Evolutionary conservation across 2,113 vertebrate genomes (phyloP), one percentile per base, ranked within the genome.

Genomic region (Vidua chalybeata): DNA sequence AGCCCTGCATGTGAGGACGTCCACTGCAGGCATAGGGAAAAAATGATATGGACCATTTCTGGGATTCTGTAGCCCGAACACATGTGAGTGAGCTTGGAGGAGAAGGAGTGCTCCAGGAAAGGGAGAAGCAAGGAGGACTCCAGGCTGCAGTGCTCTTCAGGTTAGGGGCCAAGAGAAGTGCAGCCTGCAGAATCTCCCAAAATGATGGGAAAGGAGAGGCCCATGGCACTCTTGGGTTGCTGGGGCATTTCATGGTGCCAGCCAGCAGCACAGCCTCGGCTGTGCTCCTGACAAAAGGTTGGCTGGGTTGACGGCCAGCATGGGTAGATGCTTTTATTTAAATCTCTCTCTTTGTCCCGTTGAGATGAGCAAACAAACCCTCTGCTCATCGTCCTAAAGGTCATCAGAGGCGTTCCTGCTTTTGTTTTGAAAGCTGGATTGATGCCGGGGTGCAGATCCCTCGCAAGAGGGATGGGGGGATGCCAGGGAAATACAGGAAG

Each of bases 361-460:
- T 49, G 51, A 87, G 37, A 94, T 72, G 83, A 92, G 69, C 92
- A 94, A 96, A 90, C 90, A 92, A 96, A 93, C 76, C 87, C 88
- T 78, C 77, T 74, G 83, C 93, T 94, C 80, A 33, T 94, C 93
- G 84, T 96, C 86, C 23, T 37, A 96, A 96, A 96, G 96, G 90
- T 97, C 94, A 90, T 49, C n/a, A 5, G 78, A 96, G 92, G 86
- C 84, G 23, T 96, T 96, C 81, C 92, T 75, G 86, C 92, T 94
- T 95, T 95, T 93, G 96, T 96, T 93, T 93, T 86, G 88, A 84
- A 72, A 82, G 90, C 94, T 86, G 77, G 92, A 95, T 90, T 64
- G 88, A 58, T 89, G 92, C 94, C 54, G 80, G 52, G 69, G 91
- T 81, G 84, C 92, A 35, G 54, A 90, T 74, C 79, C 76, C 68